Conservation (phyloP, 2,113 vertebrate species). For the Rhipidura dahli region DNA sequence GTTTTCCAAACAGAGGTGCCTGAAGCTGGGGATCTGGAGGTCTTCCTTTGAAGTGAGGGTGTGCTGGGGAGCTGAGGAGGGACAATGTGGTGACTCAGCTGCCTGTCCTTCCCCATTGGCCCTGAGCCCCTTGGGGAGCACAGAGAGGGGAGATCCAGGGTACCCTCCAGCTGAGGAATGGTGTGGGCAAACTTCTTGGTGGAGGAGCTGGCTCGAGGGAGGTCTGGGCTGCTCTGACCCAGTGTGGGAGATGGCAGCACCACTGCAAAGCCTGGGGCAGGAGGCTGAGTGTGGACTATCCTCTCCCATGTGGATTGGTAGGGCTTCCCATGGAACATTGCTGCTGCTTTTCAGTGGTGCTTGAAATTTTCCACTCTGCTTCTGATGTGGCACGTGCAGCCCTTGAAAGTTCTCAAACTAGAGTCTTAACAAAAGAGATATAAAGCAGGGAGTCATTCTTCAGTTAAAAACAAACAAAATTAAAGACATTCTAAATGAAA, state of each 20-base stretch:
- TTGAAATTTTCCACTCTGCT: not conserved
- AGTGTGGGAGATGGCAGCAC: not conserved
- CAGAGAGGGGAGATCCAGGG: rapidly evolving
- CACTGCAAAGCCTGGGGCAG: rapidly evolving
- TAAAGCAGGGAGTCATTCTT: conserved; percentile 34
- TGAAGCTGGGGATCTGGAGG: not conserved
- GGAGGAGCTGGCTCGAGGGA: not conserved
- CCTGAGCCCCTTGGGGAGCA: rapidly evolving
- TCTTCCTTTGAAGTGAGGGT: not conserved
- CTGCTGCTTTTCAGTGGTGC: not conserved
- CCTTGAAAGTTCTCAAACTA: not conserved
- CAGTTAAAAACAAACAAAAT: conserved; percentile 42
- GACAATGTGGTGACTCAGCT: not conserved
- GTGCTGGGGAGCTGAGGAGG: not conserved
- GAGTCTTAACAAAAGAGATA: not conserved
- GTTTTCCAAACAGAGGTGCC: not conserved
- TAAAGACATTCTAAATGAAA: conserved; percentile 58
- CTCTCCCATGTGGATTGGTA: rapidly evolving
- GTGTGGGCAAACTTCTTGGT: not conserved
- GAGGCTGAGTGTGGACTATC: not conserved
- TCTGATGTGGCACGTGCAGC: not conserved
- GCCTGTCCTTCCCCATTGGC: not conserved
- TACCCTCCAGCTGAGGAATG: not conserved
- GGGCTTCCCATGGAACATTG: not conserved
- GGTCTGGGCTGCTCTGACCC: not conserved